Conservation (phyloP, 2,113 vertebrate species). For the Protomyctophum bolini region DNA sequence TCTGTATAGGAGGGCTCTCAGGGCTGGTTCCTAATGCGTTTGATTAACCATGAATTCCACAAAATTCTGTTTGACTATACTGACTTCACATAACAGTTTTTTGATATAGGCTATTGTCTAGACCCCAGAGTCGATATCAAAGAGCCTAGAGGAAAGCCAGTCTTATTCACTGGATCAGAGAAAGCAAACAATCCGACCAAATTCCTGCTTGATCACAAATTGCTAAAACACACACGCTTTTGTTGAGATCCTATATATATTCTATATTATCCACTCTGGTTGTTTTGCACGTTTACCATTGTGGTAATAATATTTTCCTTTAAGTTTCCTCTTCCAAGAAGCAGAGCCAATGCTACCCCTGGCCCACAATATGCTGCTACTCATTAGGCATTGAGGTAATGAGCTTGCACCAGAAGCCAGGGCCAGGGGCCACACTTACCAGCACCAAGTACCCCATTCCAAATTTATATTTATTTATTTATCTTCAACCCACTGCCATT, state of each 20-base stretch:
- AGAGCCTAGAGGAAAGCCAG: too few species aligned
- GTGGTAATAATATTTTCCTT: conserved; percentile 32
- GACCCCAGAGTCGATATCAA: background rate
- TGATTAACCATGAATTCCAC: too few species aligned
- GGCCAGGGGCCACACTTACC: conserved; percentile 34
- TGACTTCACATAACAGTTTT: too few species aligned
- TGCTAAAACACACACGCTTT: background rate
- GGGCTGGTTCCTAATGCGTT: too few species aligned
- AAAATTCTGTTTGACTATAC: too few species aligned
- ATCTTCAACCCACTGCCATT: conserved; percentile 25
- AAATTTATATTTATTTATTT: conserved; percentile 11
- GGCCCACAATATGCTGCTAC: conserved; percentile 25
- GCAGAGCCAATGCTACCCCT: conserved; percentile 8
- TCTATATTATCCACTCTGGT: background rate
- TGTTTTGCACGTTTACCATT: conserved; percentile 3
- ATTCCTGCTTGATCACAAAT: background rate
- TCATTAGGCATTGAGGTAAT: conserved; percentile 36
- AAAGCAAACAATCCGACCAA: too few species aligned
- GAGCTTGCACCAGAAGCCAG: conserved; percentile 36
- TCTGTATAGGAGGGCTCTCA: too few species aligned
- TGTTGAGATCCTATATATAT: background rate
- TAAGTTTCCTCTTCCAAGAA: conserved; percentile 24
- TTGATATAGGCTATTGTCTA: background rate
- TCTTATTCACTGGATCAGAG: too few species aligned
- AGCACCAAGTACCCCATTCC: conserved; percentile 26